Conservation (phyloP, 2,888 invertebrate genomes). For the Junonia oenone region DNA sequence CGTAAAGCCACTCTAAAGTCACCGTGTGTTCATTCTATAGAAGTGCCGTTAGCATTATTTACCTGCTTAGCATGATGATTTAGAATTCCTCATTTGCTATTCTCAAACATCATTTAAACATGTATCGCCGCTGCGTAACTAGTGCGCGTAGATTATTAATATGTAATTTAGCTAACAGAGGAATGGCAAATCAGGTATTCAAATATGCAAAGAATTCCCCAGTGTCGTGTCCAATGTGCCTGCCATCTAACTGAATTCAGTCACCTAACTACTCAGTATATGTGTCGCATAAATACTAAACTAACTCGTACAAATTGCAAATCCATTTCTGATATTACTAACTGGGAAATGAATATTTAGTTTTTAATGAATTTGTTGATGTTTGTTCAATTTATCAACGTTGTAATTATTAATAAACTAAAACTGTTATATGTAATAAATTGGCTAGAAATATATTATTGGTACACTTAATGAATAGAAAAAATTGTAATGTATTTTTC, state of each 20-base stretch:
- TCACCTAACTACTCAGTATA: conserved; percentile 43
- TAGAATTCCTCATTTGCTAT: not conserved
- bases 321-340: conserved; percentile 25
- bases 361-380: not conserved
- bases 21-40: not conserved
- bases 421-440: too few species aligned
- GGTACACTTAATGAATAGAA: too few species aligned
- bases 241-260: conserved; percentile 43
- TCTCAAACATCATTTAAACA: not conserved
- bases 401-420: too few species aligned
- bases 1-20: not conserved
- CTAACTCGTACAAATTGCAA: conserved; percentile 39
- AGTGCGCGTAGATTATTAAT: conserved; percentile 21
- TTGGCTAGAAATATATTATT: too few species aligned
- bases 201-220: conserved; percentile 61
- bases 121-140: conserved; percentile 4
- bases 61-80: not conserved
- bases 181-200: conserved; percentile 52
- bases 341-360: conserved; percentile 1
- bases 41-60: not conserved
- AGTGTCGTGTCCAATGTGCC: conserved; percentile 37
- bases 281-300: conserved; percentile 24
- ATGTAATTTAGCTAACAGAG: conserved; percentile 31
- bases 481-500: too few species aligned
- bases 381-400: not conserved